Evolutionary conservation across 2,888 invertebrate species (phyloP).

Genomic region (Petrolisthes cinctipes): DNA sequence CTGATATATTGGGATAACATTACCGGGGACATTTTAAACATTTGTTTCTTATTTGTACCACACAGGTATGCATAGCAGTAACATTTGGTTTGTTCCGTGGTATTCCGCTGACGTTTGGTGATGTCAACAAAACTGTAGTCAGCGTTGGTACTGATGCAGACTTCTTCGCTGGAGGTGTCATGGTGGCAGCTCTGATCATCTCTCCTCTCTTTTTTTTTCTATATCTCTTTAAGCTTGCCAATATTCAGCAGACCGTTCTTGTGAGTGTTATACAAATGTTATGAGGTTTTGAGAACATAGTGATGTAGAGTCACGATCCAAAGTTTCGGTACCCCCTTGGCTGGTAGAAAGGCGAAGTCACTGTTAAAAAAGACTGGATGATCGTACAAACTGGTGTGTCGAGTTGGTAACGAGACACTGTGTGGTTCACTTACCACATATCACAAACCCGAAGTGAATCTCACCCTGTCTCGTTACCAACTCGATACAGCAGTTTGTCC

Average conservation of each 20-base stretch:
- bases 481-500: no score
- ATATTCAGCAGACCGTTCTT: conserved; percentile 9
- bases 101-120: conserved; percentile 21
- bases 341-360: no score
- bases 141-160: conserved; percentile 12
- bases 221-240: not conserved
- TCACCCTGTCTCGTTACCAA: no score
- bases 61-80: conserved; percentile 6
- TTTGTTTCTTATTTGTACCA: not conserved
- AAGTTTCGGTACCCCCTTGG: no score
- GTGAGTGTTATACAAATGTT: not conserved
- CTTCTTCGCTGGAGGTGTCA: conserved; percentile 26
- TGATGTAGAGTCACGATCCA: no score
- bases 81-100: conserved; percentile 27
- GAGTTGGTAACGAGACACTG: no score
- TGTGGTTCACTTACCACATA: no score
- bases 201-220: conserved; percentile 17
- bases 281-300: no score
- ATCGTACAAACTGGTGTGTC: no score
- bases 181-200: conserved; percentile 26
- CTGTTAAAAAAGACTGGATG: no score
- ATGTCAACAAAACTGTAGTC: not conserved
- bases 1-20: not conserved
- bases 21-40: not conserved
- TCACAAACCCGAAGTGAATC: no score